phyloP scores from a whole-genome alignment of 1,140 invertebrate genomes.

The Macrocentrus cingulum region DNA sequence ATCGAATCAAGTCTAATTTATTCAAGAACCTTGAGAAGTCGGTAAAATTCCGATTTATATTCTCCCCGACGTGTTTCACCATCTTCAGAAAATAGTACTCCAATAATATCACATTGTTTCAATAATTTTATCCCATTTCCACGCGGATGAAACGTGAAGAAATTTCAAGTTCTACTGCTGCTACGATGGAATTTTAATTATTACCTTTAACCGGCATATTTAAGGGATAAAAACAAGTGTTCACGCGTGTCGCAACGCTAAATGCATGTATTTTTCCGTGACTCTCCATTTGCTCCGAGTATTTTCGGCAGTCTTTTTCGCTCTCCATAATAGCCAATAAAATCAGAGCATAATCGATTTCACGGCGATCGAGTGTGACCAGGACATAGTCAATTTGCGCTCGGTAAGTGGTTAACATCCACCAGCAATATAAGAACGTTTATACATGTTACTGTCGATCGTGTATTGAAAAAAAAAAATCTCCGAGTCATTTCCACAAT shows the following conservation, averaged over 20 bases:
- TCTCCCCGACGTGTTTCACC: constrained; percentile 26
- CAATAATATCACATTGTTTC: constrained; percentile 49
- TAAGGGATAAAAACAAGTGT: neutral
- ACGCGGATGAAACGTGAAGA: too few relatives aligned
- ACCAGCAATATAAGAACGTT: constrained; percentile 13
- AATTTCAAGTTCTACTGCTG: too few relatives aligned
- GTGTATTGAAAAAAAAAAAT: neutral
- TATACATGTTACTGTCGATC: neutral
- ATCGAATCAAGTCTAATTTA: constrained; percentile 52
- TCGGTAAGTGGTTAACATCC: constrained; percentile 21
- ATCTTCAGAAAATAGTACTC: constrained; percentile 20
- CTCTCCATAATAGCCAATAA: constrained; percentile 19
- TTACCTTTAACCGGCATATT: neutral
- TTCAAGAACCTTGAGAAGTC: constrained; percentile 35
- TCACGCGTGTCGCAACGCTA: neutral
- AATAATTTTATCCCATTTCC: constrained; percentile 35
- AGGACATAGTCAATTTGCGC: constrained; percentile 20
- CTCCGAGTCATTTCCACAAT: too few relatives aligned
- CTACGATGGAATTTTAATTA: neutral
- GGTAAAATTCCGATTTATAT: constrained; percentile 42
- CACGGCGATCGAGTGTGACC: constrained; percentile 20
- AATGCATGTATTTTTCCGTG: neutral
- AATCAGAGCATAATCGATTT: constrained; percentile 19
- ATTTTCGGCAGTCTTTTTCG: constrained; percentile 14
- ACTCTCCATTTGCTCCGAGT: neutral